Evolutionary conservation across 2,888 invertebrate genomes (phyloP), one percentile per base, ranked within the genome.

Genomic region (Osedax fenrisi): DNA sequence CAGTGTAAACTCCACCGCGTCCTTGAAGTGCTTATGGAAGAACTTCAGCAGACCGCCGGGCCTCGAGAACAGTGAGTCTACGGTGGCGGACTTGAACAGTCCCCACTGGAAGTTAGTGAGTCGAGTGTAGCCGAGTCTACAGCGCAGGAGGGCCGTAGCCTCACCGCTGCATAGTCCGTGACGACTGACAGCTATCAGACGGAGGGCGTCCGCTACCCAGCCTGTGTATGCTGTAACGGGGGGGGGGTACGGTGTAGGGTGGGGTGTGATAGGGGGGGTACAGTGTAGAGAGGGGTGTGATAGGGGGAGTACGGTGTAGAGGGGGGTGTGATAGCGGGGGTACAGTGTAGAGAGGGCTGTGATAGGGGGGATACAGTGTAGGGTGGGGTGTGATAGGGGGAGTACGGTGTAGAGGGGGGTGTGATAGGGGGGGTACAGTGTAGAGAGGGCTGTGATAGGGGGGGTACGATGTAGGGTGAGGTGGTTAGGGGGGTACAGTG

Each of bases 141-240:
- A 22, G 67, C 79, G 75, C 26, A 83, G 77, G 13, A 83, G 73
- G 2, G 79, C 77, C 26, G 83, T 78, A 21, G 83, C 77, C 66
- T 83, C 82, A n/a, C 74, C 62, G 67, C 80, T 78, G n/a, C 78
- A 79, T 3, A 84, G 79, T 2, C 83, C 84, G 56, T 81, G 79
- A 27, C 81, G 76, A 3, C 83, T 82, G 56, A 81, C 78, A 3
- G 81, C 81, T n/a, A 84, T 77, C 66, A 84, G 79, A 41, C 82
- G 80, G 17, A 84, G 79, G 0, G 80, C 79, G 71, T 83, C 83
- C 5, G 81, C 80, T 23, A 84, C 81, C 84, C 84, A 84, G 56
- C 83, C 83, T 13, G 79, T 78, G 59, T 79, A 79, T 26, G 81
- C 83, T 41, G 41, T 41, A 17, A 10, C 10, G 10, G 41, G 41